These are phyloP conservation scores for Dipodomys spectabilis DNA, from an alignment of 2,113 vertebrate species.

Conservation along the genomic window DNA sequence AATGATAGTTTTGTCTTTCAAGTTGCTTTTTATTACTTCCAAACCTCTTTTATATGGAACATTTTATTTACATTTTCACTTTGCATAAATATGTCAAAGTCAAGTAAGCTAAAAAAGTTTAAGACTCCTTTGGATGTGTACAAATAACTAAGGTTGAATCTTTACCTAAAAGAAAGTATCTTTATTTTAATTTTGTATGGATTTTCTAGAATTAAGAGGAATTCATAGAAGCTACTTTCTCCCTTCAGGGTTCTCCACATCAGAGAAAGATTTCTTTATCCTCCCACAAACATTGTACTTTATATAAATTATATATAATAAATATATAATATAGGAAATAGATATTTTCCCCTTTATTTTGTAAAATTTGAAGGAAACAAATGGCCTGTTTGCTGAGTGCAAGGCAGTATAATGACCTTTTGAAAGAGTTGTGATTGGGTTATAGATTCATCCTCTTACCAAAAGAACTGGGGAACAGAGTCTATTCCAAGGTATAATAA, in stretches of 20 bases:
- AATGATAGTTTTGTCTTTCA: background rate
- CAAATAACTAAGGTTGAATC: background rate
- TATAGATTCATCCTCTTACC: background rate
- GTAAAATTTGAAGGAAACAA: constrained; percentile 2
- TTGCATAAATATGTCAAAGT: background rate
- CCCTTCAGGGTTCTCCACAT: background rate
- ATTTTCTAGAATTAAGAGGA: constrained; percentile 29
- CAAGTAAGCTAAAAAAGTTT: background rate
- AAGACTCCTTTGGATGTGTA: background rate
- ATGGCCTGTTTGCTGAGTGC: background rate
- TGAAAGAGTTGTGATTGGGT: background rate
- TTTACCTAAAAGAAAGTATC: constrained; percentile 28
- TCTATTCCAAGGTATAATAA: background rate
- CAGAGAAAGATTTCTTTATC: background rate
- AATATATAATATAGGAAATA: background rate
- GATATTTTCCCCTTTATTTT: constrained; percentile 13
- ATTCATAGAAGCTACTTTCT: background rate
- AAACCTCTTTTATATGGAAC: constrained; percentile 3
- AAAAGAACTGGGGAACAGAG: background rate
- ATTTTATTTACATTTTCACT: background rate
- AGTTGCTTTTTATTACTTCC: background rate
- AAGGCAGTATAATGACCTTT: background rate
- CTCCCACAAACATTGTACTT: constrained; percentile 4
- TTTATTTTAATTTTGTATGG: constrained; percentile 33
- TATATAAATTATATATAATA: too few species aligned